Conservation (phyloP, 1,140 invertebrate species). For the Contarinia nasturtii region DNA sequence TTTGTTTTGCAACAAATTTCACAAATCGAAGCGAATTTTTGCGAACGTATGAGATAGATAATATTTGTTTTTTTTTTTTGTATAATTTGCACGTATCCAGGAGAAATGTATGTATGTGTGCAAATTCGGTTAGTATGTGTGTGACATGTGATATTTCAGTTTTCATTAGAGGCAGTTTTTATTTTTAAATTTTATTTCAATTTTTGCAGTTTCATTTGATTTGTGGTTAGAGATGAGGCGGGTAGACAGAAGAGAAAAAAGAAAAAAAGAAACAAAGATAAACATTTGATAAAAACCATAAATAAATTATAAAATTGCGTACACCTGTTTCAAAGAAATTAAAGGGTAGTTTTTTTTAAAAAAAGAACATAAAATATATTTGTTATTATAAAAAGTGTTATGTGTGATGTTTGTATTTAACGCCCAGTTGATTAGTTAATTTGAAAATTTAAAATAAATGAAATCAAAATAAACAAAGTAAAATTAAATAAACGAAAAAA, state of each 20-base stretch:
- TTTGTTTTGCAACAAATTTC: too few species aligned
- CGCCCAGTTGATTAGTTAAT: neutral
- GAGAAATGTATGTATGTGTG: too few species aligned
- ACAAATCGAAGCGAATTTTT: too few species aligned
- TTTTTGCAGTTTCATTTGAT: neutral
- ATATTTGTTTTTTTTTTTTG: too few species aligned
- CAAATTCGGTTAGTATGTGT: too few species aligned
- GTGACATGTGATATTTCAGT: too few species aligned
- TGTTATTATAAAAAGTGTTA: too few species aligned
- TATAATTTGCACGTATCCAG: too few species aligned
- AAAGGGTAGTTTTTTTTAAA: neutral
- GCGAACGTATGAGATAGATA: too few species aligned
- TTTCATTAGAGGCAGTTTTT: neutral
- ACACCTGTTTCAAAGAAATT: conserved; percentile 5
- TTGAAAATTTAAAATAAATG: neutral
- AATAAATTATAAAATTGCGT: conserved; percentile 9
- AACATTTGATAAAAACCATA: conserved; percentile 7
- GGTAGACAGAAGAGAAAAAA: conserved; percentile 50
- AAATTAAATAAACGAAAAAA: too few species aligned
- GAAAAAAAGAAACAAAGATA: conserved; percentile 45
- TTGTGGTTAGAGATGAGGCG: conserved; percentile 9
- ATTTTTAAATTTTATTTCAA: neutral
- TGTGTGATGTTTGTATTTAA: neutral
- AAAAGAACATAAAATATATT: too few species aligned
- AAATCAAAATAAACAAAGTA: neutral